Percentiles rank a stretch among this genome's conserved stretches.
Evolutionary conservation across 2,113 vertebrate genomes (phyloP).

Genomic region (Natator depressus): DNA sequence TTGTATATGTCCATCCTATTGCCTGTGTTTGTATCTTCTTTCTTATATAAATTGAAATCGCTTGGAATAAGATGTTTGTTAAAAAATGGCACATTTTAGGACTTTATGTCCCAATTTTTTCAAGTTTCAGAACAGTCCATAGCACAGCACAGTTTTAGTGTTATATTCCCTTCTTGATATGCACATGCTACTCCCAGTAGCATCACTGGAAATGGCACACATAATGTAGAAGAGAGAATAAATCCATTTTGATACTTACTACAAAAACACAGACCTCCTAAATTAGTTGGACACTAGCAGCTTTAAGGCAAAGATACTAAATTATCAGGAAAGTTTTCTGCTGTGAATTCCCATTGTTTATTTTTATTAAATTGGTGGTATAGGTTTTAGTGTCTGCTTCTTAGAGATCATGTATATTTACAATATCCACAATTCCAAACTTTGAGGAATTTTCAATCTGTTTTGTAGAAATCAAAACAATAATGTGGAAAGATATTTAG

Average conservation of each 20-base stretch:
- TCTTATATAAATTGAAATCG: not conserved
- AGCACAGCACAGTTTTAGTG: not conserved
- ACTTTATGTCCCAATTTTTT: not conserved
- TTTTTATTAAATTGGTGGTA: not conserved
- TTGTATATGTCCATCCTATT: not conserved
- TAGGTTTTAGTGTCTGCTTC: not conserved
- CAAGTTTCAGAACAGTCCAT: not conserved
- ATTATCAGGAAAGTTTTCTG: not conserved
- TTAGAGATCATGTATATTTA: not conserved
- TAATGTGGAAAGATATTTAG: not conserved
- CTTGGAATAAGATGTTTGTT: too few species aligned
- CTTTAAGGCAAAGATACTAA: not conserved
- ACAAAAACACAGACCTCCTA: not conserved
- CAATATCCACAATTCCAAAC: not conserved
- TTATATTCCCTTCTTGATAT: constrained; percentile 1
- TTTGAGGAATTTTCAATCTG: not conserved
- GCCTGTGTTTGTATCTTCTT: not conserved
- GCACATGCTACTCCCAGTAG: not conserved
- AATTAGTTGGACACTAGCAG: not conserved
- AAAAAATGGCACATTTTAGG: not conserved
- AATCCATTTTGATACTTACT: not conserved
- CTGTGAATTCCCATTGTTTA: not conserved
- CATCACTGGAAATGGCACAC: not conserved
- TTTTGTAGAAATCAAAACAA: not conserved
- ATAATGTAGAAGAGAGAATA: not conserved